Base-by-base conservation (phyloP, 2,797 vertebrate species). In the Arremon brunneinucha region DNA sequence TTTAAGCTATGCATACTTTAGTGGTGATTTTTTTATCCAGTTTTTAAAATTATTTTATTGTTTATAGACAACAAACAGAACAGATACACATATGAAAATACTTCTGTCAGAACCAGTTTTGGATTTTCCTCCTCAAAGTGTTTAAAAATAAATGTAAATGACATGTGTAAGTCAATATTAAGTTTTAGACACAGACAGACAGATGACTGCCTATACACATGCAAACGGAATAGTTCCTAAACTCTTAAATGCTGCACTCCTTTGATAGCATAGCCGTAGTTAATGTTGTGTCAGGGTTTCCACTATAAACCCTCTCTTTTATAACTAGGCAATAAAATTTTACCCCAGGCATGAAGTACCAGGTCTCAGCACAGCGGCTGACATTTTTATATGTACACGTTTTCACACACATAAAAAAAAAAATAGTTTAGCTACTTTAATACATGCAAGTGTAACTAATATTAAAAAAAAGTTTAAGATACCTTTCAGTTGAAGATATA, bases 241-340 rank as follows among this genome's bases (percentile, higher is more conserved):
- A 94, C 94, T 93, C 81, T 91, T 92, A 78, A 95, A 88, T 76
- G 83, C 79, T 97, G 56, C 85, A 82, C 87, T 95, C 78, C 62
- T 95, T 94, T 95, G 91, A 96, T 74, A 70, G 52, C 46, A 41
- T 44, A 90, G 83, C 90, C 55, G 53, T 91, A 91, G 82, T 95
- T 96, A 96, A 94, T 89, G 49, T 63, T 90, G 83, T 93, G 94
- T 96, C 96, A 97, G 76, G 92, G 68, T 97, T 97, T 97, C 96
- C 96, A 97, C 94, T 96, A 64, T 97, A 97, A 97, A 97, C 52
- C 34, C n/a, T 96, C 67, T 88, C 92, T 97, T 96, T 96, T 97
- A 96, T 94, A 94, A 93, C 91, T 63, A 91, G 43, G 72, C 92
- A 93, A 86, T 97, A 97, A 97, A 97, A 93, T 79, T 89, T 93